Base-by-base conservation (phyloP, 2,888 invertebrate species). In the Caenorhabditis plicata region DNA sequence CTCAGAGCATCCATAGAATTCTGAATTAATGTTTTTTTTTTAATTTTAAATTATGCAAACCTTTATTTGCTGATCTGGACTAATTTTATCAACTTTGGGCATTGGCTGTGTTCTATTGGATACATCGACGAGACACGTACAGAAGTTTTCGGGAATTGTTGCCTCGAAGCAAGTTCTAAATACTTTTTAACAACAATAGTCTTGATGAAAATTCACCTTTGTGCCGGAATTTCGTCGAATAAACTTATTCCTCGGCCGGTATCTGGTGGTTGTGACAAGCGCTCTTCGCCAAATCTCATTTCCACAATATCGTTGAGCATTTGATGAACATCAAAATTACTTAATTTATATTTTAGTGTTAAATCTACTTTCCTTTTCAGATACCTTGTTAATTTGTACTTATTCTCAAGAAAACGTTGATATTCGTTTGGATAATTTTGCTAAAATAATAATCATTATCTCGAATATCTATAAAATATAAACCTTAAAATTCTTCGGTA, bases 401-500 rank as follows among this genome's bases (percentile, higher is more conserved):
- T 60, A 45, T 67, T 67, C 8, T 56, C 52, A 26, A 60, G 29
- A 26, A 67, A 67, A 29, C 57, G 50, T 19, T 38, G 39, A 20
- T 67, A 67, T 26, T 64, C 60, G n/a, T 46, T 41, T 9, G 71
- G 73, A 61, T 64, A 81, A 38, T 70, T 71, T 20, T 58, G 29
- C 22, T 49, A 53, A 26, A 83, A 80, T 64, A n/a, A n/a, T n/a
- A n/a, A n/a, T n/a, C n/a, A n/a, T n/a, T n/a, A n/a, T n/a, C n/a
- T n/a, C n/a, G n/a, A n/a, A n/a, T n/a, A n/a, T n/a, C n/a, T n/a
- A n/a, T n/a, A n/a, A n/a, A n/a, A n/a, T n/a, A n/a, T n/a, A n/a
- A n/a, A n/a, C n/a, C n/a, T n/a, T n/a, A n/a, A n/a, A n/a, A n/a
- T 74, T 75, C 31, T 67, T 54, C 4, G 83, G 83, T 27, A 82